These are phyloP conservation scores for Phenacoccus solenopsis DNA, from an alignment of 1,140 invertebrate species.

Conservation along the genomic window DNA sequence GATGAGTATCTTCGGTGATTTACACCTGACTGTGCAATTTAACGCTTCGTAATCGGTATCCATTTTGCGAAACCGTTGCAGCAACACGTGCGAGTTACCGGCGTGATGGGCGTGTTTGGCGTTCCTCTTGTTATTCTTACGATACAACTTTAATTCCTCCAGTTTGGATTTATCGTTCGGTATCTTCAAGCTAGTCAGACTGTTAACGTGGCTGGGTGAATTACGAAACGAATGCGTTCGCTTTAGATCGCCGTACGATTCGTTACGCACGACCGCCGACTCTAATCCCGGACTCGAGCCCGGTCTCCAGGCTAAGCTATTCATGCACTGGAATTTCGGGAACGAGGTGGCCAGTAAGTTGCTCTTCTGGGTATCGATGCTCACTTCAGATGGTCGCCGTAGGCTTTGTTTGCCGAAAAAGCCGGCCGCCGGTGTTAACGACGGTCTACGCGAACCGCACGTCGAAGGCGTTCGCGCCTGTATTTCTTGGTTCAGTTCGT, in stretches of 20 bases:
- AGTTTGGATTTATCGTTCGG: neutral
- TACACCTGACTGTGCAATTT: constrained; percentile 26
- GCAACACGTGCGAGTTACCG: constrained; percentile 25
- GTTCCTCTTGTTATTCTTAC: constrained; percentile 31
- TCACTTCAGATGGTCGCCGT: constrained; percentile 19
- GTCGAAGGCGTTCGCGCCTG: constrained; percentile 62
- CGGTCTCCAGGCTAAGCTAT: constrained; percentile 35
- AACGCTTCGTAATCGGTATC: constrained; percentile 27
- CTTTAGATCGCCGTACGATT: neutral
- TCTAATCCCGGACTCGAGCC: constrained; percentile 33
- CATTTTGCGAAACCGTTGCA: constrained; percentile 1
- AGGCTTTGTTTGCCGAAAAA: constrained; percentile 24
- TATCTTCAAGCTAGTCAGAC: neutral
- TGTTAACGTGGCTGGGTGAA: neutral
- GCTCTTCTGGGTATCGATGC: constrained; percentile 13
- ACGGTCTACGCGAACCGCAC: constrained; percentile 56
- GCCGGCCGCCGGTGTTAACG: constrained; percentile 48
- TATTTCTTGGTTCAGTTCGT: constrained; percentile 57
- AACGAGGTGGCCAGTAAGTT: constrained; percentile 20
- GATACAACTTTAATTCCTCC: neutral
- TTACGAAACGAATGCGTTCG: neutral
- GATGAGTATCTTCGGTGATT: constrained; percentile 51
- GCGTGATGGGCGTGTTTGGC: constrained; percentile 29
- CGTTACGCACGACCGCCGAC: constrained; percentile 27
- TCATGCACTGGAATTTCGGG: constrained; percentile 29